Base-by-base conservation (phyloP, 2,113 vertebrate genomes). In the Syngnathus floridae region DNA sequence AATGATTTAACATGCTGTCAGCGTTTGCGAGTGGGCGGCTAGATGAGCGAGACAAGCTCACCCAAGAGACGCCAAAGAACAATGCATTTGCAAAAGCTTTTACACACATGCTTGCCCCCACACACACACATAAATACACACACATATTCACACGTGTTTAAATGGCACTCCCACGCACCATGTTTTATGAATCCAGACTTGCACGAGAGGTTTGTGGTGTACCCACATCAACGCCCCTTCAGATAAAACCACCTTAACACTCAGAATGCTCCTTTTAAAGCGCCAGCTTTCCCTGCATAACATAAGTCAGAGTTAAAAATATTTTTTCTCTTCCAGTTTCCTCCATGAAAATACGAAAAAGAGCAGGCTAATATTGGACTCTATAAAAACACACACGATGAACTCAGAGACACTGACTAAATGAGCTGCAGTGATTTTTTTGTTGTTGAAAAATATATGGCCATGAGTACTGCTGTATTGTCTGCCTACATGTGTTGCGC, bases 191-290 rank as follows among this genome's bases (percentile, higher is more conserved):
- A 75, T 52, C 73, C 58, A 71, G 55, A 64, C 59, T 66, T 63
- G 70, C 21, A 22, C 54, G 35, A 17, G 7, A 21, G n/a, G 9
- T 21, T 22, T 58, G 31, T 58, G 14, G 0, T 56, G 55, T 59
- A 54, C 46, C 69, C n/a, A 64, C 46, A 68, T 0, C 26, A 46
- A 71, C 58, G 64, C 79, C 79, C 70, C 75, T 83, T 85, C 82
- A 78, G 70, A 84, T 80, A 79, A 82, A 82, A 86, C 84, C 85
- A 84, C 82, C 74, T 84, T 85, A 81, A 83, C 66, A 82, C 82
- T 85, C 79, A 70, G 43, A 16, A 77, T 82, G 78, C 73, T 83
- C 76, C 48, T 21, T 21, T 51, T 10, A 21, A 9, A n/a, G 48
- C 81, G 73, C 78, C 76, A 79, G 73, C 13, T 16, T 72, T 73